A percentile compares a stretch with the other conserved stretches of the same genome.
phyloP scores from a whole-genome alignment of 2,113 vertebrate species.

The Urocynchramus pylzowi region DNA sequence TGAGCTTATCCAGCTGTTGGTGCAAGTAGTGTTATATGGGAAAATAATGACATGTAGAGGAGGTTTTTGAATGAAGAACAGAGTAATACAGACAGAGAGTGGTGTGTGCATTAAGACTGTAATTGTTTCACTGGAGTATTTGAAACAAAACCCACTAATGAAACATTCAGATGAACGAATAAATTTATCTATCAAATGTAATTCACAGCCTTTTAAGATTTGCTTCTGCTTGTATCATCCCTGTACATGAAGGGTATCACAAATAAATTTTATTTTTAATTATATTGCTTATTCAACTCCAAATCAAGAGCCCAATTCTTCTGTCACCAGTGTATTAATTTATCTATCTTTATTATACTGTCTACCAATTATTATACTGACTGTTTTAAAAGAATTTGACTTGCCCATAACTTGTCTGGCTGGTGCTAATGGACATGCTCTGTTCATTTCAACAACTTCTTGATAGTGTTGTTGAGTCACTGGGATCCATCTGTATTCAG shows the following conservation, averaged over 20 bases:
- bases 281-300: background rate
- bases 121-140: background rate
- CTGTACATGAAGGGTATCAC: background rate
- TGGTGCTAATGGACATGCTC: background rate
- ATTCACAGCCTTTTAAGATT: constrained; percentile 15
- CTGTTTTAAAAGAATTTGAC: background rate
- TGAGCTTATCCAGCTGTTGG: background rate
- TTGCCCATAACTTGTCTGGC: background rate
- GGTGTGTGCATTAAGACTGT: background rate
- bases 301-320: background rate
- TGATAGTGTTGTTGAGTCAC: background rate
- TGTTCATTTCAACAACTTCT: background rate
- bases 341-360: background rate
- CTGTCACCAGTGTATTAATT: background rate
- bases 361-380: background rate
- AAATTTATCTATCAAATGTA: background rate
- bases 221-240: background rate
- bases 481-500: background rate
- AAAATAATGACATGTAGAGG: background rate
- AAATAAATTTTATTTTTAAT: constrained; percentile 7
- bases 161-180: constrained; percentile 14
- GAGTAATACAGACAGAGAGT: background rate
- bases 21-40: background rate
- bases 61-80: background rate
- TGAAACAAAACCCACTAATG: background rate